These are phyloP conservation scores for Ia io DNA, from an alignment of 2,113 vertebrate genomes.

Conservation along the genomic window DNA sequence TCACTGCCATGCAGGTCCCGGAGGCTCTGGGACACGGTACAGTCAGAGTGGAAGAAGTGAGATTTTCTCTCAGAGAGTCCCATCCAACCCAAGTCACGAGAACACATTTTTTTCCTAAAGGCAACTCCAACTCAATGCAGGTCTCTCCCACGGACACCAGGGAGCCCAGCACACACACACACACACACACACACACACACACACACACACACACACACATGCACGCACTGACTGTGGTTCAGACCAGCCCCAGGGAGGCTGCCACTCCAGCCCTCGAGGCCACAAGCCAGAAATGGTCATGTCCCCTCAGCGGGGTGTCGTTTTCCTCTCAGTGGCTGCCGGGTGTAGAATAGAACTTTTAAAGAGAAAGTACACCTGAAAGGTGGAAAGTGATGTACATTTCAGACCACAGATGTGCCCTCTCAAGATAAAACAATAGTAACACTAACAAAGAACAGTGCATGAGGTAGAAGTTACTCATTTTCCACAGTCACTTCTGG, in stretches of 20 bases:
- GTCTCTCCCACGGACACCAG: background rate
- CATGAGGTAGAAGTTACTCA: background rate
- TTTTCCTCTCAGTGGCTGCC: background rate
- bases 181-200: too few relatives aligned
- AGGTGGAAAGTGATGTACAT: background rate
- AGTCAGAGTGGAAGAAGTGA: background rate
- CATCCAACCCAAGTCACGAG: background rate
- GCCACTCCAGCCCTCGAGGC: background rate
- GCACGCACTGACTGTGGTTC: background rate
- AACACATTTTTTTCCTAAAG: background rate
- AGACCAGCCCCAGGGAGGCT: background rate
- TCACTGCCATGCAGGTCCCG: background rate
- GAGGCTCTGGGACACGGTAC: background rate
- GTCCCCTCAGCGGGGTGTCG: background rate
- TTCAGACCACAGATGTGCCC: background rate
- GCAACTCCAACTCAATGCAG: background rate
- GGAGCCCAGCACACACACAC: background rate
- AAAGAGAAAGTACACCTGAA: background rate
- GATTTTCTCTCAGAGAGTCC: background rate
- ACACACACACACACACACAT: background rate
- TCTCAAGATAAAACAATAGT: background rate
- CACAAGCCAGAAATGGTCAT: background rate
- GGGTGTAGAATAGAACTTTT: background rate
- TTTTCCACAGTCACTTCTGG: background rate
- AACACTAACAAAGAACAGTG: background rate